These are phyloP conservation scores for Avahi laniger DNA, from an alignment of 2,797 vertebrate species.

Conservation along the genomic window DNA sequence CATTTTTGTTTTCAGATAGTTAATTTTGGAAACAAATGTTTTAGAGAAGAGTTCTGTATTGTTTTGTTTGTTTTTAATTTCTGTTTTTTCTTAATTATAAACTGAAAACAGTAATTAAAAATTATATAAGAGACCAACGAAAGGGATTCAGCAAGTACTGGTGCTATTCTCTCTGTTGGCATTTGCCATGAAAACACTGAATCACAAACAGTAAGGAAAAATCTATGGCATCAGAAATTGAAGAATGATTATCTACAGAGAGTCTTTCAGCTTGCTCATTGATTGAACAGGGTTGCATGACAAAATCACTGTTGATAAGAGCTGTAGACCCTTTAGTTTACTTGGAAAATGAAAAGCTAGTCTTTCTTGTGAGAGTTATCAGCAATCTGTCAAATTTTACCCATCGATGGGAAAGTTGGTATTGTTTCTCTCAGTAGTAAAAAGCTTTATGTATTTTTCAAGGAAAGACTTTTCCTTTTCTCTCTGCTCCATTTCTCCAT, in stretches of 20 bases:
- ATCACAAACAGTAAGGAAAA: slow-evolving; percentile 58
- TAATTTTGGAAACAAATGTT: slow-evolving; percentile 57
- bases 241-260: slow-evolving; percentile 62
- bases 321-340: slow-evolving; percentile 61
- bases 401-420: not conserved
- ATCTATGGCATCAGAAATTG: slow-evolving; percentile 69
- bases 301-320: slow-evolving; percentile 63
- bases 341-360: not conserved
- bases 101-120: slow-evolving; percentile 68
- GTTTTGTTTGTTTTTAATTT: slow-evolving; percentile 35
- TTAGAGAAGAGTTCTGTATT: slow-evolving; percentile 21
- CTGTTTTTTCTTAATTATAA: slow-evolving; percentile 74
- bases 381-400: not conserved
- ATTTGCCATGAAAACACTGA: slow-evolving; percentile 68
- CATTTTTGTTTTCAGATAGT: slow-evolving; percentile 31
- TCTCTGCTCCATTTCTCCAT: slow-evolving; percentile 12
- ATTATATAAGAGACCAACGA: slow-evolving; percentile 53
- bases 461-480: not conserved
- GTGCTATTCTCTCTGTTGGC: not conserved
- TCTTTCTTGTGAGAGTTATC: slow-evolving; percentile 48
- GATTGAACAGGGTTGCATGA: slow-evolving; percentile 58
- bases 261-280: slow-evolving; percentile 40
- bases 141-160: slow-evolving; percentile 65
- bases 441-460: not conserved
- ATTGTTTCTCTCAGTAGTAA: not conserved